Conservation (phyloP, 2,888 invertebrate species). For the Drosophila lutescens region DNA sequence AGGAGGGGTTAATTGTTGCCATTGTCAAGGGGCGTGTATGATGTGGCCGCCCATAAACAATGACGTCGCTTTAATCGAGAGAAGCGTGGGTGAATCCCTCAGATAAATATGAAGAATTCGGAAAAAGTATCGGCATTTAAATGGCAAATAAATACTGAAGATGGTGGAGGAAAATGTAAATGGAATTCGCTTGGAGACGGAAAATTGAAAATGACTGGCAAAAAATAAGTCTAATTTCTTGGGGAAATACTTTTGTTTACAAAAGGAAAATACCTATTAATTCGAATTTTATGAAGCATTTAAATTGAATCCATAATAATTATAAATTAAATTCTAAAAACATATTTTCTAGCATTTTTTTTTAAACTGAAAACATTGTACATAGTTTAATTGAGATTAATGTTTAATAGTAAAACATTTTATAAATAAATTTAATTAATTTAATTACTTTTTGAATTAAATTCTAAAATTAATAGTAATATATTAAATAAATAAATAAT, state of each 20-base stretch:
- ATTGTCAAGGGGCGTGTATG: slow-evolving; percentile 27
- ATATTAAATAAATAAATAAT: too few relatives aligned
- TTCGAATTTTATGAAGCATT: too few relatives aligned
- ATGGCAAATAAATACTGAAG: slow-evolving; percentile 16
- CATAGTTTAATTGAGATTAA: too few relatives aligned
- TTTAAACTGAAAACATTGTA: too few relatives aligned
- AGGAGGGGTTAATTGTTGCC: slow-evolving; percentile 15
- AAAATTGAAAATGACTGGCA: slow-evolving; percentile 10
- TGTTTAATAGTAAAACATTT: too few relatives aligned
- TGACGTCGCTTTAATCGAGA: slow-evolving; percentile 10
- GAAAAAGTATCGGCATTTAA: slow-evolving; percentile 2
- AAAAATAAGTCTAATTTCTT: background rate
- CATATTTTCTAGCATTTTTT: too few relatives aligned
- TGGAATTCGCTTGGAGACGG: slow-evolving; percentile 1
- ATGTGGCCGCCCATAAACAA: slow-evolving; percentile 3
- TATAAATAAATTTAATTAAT: too few relatives aligned
- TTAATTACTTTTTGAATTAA: too few relatives aligned
- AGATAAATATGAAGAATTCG: background rate
- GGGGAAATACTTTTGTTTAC: background rate
- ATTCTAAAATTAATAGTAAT: too few relatives aligned
- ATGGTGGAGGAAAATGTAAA: background rate
- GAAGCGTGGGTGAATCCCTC: slow-evolving; percentile 19
- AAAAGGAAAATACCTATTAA: background rate
- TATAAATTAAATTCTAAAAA: too few relatives aligned
- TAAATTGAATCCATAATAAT: too few relatives aligned